These are phyloP conservation scores for Ischnura elegans DNA, from an alignment of 2,888 invertebrate species.

Conservation along the genomic window DNA sequence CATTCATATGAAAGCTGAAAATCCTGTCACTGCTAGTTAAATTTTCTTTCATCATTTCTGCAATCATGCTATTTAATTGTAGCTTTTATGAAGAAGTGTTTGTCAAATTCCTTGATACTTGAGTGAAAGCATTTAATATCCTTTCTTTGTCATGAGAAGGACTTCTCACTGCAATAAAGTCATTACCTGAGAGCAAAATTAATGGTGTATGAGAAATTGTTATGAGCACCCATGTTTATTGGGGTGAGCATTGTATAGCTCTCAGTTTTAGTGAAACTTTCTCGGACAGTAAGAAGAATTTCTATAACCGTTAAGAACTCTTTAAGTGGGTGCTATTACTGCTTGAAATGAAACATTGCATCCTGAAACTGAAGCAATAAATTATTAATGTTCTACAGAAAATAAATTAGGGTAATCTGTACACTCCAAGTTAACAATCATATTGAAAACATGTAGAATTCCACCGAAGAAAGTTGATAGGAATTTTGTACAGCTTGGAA, in stretches of 20 bases:
- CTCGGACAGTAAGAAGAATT: neutral
- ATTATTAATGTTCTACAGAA: neutral
- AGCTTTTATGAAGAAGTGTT: neutral
- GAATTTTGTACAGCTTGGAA: neutral
- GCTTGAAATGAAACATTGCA: too few relatives aligned
- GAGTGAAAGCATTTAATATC: neutral
- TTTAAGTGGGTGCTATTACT: too few relatives aligned
- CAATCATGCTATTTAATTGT: neutral
- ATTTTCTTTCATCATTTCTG: neutral
- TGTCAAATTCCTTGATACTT: neutral
- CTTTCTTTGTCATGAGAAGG: neutral
- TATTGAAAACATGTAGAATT: neutral
- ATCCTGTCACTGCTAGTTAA: neutral
- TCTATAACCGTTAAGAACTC: too few relatives aligned
- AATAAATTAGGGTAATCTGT: neutral
- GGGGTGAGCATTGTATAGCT: neutral
- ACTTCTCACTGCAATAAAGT: neutral
- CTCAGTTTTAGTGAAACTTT: neutral
- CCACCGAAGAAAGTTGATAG: neutral
- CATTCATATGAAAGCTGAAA: neutral
- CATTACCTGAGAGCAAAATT: neutral
- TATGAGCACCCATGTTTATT: neutral
- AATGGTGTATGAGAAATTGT: neutral
- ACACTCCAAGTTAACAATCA: neutral
- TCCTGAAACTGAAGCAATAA: neutral